A percentile compares a stretch with the other conserved stretches of the same genome.
Conservation (phyloP, 1,140 invertebrate species). For the Pantala flavescens region DNA sequence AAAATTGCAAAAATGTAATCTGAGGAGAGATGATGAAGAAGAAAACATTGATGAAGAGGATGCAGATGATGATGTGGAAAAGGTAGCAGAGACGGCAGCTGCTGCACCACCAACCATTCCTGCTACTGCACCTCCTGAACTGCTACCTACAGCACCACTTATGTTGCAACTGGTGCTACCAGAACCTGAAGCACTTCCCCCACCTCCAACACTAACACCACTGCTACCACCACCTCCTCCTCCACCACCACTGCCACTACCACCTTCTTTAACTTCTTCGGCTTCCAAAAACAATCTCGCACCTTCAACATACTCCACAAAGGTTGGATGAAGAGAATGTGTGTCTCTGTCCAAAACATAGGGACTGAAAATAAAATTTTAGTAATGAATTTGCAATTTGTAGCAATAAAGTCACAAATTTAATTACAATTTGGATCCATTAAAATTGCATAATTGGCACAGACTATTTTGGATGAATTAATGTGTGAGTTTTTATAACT, state of each 20-base stretch:
- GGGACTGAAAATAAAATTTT: slow-evolving; percentile 42
- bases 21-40: slow-evolving; percentile 58
- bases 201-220: neutral
- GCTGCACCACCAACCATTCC: neutral
- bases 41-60: neutral
- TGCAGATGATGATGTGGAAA: neutral
- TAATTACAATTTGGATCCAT: neutral
- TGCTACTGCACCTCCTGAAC: neutral
- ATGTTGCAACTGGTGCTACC: neutral
- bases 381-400: neutral
- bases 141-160: neutral
- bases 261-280: slow-evolving; percentile 75
- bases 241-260: neutral
- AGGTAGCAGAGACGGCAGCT: neutral
- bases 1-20: slow-evolving; percentile 90
- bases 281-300: slow-evolving; percentile 81
- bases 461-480: neutral
- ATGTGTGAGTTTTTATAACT: no score
- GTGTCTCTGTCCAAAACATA: slow-evolving; percentile 74
- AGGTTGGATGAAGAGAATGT: slow-evolving; percentile 69
- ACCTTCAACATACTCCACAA: slow-evolving; percentile 93
- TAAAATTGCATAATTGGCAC: neutral
- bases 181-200: neutral
- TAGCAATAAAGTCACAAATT: neutral
- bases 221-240: slow-evolving; percentile 15